Conservation (phyloP, 1,140 invertebrate genomes). For the Venustaconcha ellipsiformis region DNA sequence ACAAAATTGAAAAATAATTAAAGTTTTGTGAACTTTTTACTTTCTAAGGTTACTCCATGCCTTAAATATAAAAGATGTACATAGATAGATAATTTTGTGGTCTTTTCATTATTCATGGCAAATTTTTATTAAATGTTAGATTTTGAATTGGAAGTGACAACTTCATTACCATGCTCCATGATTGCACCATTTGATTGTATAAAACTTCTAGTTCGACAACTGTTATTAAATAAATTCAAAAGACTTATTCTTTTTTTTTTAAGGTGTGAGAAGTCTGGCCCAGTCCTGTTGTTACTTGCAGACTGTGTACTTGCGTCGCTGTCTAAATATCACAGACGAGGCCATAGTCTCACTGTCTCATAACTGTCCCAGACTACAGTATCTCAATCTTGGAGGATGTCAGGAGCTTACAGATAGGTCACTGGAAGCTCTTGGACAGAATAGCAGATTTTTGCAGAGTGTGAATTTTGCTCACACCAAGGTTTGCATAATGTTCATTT, state of each 20-base stretch:
- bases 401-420: slow-evolving; percentile 43
- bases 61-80: no score
- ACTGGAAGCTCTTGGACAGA: slow-evolving; percentile 41
- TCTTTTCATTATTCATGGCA: no score
- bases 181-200: no score
- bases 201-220: no score
- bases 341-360: slow-evolving; percentile 44
- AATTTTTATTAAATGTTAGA: no score
- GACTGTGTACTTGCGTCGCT: slow-evolving; percentile 53
- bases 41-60: no score
- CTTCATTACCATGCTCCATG: no score
- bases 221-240: no score
- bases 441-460: slow-evolving; percentile 40
- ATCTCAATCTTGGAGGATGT: slow-evolving; percentile 59
- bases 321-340: slow-evolving; percentile 51
- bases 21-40: no score
- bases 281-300: slow-evolving; percentile 47
- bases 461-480: slow-evolving; percentile 48
- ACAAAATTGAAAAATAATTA: no score
- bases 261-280: slow-evolving; percentile 45
- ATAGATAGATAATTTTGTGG: no score
- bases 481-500: slow-evolving; percentile 22
- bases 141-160: no score
- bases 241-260: not conserved
- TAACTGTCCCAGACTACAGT: slow-evolving; percentile 47